Conservation (phyloP, 35 echinoderm and acorn worm species). For the Lytechinus pictus region DNA sequence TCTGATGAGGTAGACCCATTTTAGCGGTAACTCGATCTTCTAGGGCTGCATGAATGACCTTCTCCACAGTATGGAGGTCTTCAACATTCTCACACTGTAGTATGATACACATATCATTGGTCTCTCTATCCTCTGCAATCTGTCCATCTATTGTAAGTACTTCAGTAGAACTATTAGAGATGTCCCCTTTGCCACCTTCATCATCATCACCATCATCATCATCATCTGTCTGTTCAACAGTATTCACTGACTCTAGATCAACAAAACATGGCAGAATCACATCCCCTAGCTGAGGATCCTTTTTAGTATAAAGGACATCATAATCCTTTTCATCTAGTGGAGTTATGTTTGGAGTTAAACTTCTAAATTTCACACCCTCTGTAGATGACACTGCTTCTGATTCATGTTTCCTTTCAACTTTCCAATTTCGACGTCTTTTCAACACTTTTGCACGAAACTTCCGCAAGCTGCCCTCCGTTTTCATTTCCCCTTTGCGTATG, state of each 20-base stretch:
- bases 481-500: constrained; percentile 42
- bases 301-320: background rate
- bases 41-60: background rate
- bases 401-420: background rate
- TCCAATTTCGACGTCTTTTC: background rate
- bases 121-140: constrained; percentile 13
- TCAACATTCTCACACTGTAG: constrained; percentile 15
- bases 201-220: background rate
- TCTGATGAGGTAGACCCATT: background rate
- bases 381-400: background rate
- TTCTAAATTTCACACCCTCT: background rate
- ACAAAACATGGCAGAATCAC: background rate
- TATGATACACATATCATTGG: constrained; percentile 23
- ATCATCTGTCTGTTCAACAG: background rate
- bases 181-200: background rate
- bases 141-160: constrained; percentile 18
- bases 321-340: background rate
- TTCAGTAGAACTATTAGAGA: background rate
- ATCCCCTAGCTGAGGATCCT: background rate
- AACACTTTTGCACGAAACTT: constrained; percentile 25
- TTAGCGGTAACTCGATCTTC: background rate
- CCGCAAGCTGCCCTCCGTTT: constrained; percentile 47
- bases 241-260: background rate
- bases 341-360: background rate
- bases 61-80: constrained; percentile 1